Conservation (phyloP, 2,888 invertebrate species). For the Folsomia manolachei region DNA sequence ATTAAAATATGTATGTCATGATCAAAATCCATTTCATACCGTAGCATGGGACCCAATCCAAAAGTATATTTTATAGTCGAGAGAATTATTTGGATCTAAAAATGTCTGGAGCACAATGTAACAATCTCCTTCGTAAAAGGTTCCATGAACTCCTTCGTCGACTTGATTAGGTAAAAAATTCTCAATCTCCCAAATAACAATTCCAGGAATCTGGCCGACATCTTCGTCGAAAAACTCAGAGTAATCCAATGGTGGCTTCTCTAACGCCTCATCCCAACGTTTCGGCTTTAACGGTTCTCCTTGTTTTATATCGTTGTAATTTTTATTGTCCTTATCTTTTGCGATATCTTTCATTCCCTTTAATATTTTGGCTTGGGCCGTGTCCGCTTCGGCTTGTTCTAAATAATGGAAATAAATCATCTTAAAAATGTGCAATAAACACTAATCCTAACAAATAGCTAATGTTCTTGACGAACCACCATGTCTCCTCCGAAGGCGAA, state of each 20-base stretch:
- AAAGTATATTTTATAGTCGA: conserved; percentile 95
- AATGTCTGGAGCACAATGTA: conserved; percentile 92
- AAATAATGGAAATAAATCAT: too few species aligned
- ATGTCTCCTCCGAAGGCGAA: conserved; percentile 77
- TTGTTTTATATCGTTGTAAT: conserved; percentile 65
- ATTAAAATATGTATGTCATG: too few species aligned
- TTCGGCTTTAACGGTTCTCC: conserved; percentile 67
- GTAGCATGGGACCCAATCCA: conserved; percentile 97
- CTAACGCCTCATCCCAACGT: conserved; percentile 87
- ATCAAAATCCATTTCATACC: conserved; percentile 58
- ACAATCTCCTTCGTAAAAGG: conserved; percentile 98
- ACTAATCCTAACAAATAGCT: too few species aligned
- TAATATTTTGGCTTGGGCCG: conserved; percentile 82
- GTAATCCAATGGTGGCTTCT: conserved; percentile 93
- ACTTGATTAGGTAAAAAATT: conserved; percentile 96
- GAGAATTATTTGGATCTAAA: conserved; percentile 70
- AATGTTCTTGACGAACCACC: too few species aligned
- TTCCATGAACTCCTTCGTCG: conserved; percentile 89
- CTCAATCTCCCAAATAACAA: conserved; percentile 98
- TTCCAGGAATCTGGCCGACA: conserved; percentile 85
- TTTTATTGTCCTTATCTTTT: conserved; percentile 74
- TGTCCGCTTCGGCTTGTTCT: conserved; percentile 73
- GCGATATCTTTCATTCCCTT: conserved; percentile 84
- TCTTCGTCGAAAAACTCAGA: conserved; percentile 94
- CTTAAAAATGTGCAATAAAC: too few species aligned